Conservation (phyloP, 2,113 vertebrate genomes). For the Carettochelys insculpta region DNA sequence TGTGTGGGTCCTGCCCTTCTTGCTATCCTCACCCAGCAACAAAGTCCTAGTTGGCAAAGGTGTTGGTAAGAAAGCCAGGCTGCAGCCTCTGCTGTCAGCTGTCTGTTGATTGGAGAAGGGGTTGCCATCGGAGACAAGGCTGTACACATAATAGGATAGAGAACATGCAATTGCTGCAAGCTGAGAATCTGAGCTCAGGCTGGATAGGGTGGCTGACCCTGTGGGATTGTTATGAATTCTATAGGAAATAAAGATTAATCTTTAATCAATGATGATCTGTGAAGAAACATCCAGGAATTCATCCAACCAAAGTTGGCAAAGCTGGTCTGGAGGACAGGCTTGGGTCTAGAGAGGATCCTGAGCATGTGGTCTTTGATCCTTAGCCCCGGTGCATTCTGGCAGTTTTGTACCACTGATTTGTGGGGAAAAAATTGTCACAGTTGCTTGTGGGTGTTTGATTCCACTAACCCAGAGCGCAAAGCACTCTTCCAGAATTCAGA, state of each 20-base stretch:
- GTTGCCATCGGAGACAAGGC: background rate
- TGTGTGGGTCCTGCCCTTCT: background rate
- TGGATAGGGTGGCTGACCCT: no score
- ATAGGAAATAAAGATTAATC: no score
- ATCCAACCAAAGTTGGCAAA: no score
- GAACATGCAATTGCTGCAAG: background rate
- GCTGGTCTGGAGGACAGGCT: background rate
- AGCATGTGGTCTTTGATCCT: background rate
- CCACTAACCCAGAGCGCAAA: no score
- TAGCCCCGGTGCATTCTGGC: no score
- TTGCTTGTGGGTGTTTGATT: no score
- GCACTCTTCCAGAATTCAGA: no score
- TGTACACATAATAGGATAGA: background rate
- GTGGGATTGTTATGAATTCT: no score
- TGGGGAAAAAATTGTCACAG: no score
- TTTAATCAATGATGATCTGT: no score
- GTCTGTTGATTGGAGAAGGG: background rate
- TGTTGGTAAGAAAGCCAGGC: background rate
- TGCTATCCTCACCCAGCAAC: background rate
- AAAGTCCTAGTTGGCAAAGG: background rate
- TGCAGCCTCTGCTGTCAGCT: background rate
- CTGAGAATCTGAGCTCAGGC: background rate
- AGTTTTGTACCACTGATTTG: no score
- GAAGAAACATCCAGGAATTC: no score
- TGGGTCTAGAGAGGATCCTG: fast-evolving